Conservation (phyloP, 2,113 vertebrate genomes). For the Microcebus murinus region DNA sequence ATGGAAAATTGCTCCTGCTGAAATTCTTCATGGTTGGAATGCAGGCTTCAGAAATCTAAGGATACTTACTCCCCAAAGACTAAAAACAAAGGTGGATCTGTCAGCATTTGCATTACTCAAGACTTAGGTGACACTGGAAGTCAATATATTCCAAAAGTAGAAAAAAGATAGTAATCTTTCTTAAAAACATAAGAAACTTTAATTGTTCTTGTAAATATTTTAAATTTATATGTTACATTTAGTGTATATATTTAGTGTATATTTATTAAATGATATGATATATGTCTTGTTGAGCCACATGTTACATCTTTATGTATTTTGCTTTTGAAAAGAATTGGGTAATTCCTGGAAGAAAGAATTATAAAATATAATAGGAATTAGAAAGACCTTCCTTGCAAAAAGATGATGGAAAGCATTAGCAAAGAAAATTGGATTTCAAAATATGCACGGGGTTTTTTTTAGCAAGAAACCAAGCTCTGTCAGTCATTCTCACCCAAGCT, state of each 20-base stretch:
- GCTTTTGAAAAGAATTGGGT: background rate
- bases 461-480: background rate
- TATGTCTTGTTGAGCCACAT: background rate
- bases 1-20: background rate
- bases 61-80: background rate
- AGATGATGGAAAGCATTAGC: background rate
- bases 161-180: background rate
- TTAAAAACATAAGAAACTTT: background rate
- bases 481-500: background rate
- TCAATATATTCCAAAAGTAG: background rate
- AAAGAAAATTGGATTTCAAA: constrained; percentile 35
- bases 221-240: background rate
- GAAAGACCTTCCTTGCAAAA: background rate
- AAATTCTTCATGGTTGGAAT: background rate
- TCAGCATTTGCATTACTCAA: background rate
- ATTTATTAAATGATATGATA: background rate
- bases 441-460: background rate
- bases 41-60: background rate
- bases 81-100: background rate
- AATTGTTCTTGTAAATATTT: background rate
- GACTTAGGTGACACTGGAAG: background rate
- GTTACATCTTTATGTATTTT: background rate
- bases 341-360: constrained; percentile 13
- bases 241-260: background rate
- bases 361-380: background rate